Conservation (phyloP, 2,113 vertebrate species). For the Pogona vitticeps region DNA sequence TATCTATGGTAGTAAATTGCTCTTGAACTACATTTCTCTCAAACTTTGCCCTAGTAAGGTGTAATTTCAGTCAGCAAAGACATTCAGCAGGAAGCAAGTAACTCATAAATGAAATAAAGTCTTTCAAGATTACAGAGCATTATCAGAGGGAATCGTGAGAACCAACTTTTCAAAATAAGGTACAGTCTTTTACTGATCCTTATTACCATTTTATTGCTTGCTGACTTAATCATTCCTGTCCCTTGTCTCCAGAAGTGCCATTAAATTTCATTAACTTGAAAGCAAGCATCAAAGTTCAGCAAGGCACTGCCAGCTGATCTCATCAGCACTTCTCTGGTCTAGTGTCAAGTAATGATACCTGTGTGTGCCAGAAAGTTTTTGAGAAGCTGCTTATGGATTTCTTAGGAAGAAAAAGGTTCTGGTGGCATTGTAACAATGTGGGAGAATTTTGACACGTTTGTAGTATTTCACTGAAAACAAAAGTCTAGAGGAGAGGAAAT, state of each 20-base stretch:
- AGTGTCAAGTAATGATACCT: neutral
- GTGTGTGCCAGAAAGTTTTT: neutral
- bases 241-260: neutral
- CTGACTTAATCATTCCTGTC: neutral
- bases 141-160: neutral
- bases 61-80: neutral
- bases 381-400: neutral
- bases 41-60: neutral
- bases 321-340: conserved; percentile 8
- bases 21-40: neutral
- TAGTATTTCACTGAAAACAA: neutral
- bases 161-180: conserved; percentile 17
- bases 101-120: conserved; percentile 20
- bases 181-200: neutral
- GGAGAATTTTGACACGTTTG: neutral
- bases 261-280: conserved; percentile 18
- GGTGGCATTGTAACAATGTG: neutral
- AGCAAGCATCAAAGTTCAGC: neutral
- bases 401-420: neutral
- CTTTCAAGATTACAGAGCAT: neutral
- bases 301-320: neutral
- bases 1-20: neutral
- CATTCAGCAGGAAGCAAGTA: conserved; percentile 13
- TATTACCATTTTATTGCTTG: conserved; percentile 12
- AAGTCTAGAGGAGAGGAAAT: too few species aligned